Percentiles rank a stretch among this genome's conserved stretches.
phyloP scores from a whole-genome alignment of 2,888 invertebrate genomes.

The Psylliodes chrysocephalus region DNA sequence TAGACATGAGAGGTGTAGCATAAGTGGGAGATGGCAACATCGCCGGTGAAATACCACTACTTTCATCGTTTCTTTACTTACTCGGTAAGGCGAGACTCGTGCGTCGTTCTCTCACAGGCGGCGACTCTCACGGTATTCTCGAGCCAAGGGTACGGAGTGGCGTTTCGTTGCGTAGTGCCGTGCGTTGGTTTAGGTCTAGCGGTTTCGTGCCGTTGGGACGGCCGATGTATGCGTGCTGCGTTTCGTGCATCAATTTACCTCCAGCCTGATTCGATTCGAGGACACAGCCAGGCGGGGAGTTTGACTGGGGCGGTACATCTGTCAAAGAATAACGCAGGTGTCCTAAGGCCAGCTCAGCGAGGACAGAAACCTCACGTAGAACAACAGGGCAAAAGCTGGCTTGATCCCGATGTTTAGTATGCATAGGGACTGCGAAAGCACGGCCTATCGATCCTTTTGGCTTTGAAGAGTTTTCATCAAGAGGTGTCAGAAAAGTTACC shows the following conservation, averaged over 20 bases:
- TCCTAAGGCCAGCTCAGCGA: conserved; percentile 71
- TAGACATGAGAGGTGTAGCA: conserved; percentile 71
- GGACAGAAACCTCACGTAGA: too few relatives aligned
- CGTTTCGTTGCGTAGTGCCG: conserved; percentile 58
- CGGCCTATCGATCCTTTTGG: conserved; percentile 53
- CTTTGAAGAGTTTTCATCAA: conserved; percentile 62
- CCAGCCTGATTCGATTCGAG: conserved; percentile 48
- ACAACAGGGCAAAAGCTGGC: conserved; percentile 74
- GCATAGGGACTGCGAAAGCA: conserved; percentile 42
- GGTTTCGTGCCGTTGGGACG: too few relatives aligned
- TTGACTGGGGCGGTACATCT: conserved; percentile 70
- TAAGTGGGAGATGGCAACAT: conserved; percentile 53
- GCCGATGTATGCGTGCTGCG: too few relatives aligned
- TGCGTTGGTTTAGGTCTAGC: conserved; percentile 36
- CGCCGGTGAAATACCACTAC: conserved; percentile 63
- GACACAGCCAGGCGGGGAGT: conserved; percentile 63
- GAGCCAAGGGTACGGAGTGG: too few relatives aligned
- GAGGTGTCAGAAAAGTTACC: conserved; percentile 80
- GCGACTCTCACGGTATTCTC: conserved; percentile 60
- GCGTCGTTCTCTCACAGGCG: conserved; percentile 54
- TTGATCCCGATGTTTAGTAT: conserved; percentile 76
- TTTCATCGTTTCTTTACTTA: conserved; percentile 68
- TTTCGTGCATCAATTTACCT: conserved; percentile 42
- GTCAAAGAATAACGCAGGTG: conserved; percentile 69
- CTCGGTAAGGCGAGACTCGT: conserved; percentile 65